Base-by-base conservation (phyloP, 1,140 invertebrate species). In the Oedothorax gibbosus region DNA sequence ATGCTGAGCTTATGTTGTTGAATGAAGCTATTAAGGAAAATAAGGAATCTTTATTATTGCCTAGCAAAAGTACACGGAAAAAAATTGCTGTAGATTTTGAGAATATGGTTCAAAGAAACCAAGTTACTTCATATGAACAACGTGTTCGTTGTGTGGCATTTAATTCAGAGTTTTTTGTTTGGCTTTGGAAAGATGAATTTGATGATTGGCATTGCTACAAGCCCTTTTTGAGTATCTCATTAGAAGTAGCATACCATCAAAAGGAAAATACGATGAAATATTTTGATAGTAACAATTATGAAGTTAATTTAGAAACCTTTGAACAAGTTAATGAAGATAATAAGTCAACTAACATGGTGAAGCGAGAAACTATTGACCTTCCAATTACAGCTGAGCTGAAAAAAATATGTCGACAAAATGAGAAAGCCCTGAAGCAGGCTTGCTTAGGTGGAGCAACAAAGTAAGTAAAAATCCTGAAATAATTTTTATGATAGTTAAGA, bases 111-210 rank as follows among this genome's bases (percentile, higher is more conserved):
- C 83, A 78, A 54, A 72, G 18, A 54, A 62, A 79, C 72, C n/a
- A 85, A 60, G 21, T 21, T 21, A 18, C 65, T 62, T 11, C 7
- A 12, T 79, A 65, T 54, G 76, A 78, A 71, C 65, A 79, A 65
- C 64, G 50, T 49, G 79, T 85, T 71, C 65, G 83, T 51, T 78
- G 75, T 35, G 15, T 60, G 49, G 21, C 72, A 11, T 62, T 3
- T 64, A 51, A 62, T 78, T 53, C 54, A 62, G 83, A 20, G 21
- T 78, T 49, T 50, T 71, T 10, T 79, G 14, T 65, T 11, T 85
- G 83, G 83, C 57, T 64, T 53, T 85, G 83, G 83, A 71, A 62
- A 62, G 65, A 85, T 79, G 64, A 54, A n/a, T 12, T 64, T 54
- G 21, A 72, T 35, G 49, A 78, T 12, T 79, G 66, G 65, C 7